A percentile compares a stretch with the other conserved stretches of the same genome.
Evolutionary conservation across 2,888 invertebrate species (phyloP).

Genomic region (Drosophila falleni): DNA sequence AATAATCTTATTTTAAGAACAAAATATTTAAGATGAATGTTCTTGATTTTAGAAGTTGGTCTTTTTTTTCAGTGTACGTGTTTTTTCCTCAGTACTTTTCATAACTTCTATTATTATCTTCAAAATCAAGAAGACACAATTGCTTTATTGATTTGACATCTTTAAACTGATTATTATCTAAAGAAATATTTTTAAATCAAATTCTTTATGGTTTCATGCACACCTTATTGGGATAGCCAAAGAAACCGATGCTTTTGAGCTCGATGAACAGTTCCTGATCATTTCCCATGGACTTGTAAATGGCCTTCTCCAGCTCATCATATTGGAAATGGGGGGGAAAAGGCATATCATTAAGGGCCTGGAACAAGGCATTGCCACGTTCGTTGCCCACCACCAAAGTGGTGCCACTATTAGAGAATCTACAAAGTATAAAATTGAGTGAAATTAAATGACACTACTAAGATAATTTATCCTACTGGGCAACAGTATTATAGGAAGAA

Average conservation of each 20-base stretch:
- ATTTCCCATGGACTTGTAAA: constrained; percentile 88
- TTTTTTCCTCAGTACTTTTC: too few species aligned
- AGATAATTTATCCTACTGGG: constrained; percentile 52
- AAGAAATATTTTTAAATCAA: not conserved
- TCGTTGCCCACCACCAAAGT: constrained; percentile 90
- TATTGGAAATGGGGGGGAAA: constrained; percentile 90
- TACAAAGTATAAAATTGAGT: constrained; percentile 42
- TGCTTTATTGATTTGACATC: constrained; percentile 8
- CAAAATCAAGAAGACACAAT: not conserved
- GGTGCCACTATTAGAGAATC: constrained; percentile 89
- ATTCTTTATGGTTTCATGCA: constrained; percentile 1
- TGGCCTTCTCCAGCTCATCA: constrained; percentile 88
- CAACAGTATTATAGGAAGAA: constrained; percentile 73
- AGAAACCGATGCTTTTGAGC: constrained; percentile 87
- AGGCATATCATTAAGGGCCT: constrained; percentile 91
- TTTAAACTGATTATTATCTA: not conserved
- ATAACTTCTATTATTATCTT: not conserved
- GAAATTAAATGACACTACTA: not conserved
- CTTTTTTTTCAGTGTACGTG: too few species aligned
- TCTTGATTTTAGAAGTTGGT: too few species aligned
- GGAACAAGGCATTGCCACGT: constrained; percentile 89
- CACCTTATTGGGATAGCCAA: constrained; percentile 76
- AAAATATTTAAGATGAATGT: too few species aligned
- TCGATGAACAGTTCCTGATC: constrained; percentile 88
- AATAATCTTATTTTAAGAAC: too few species aligned